Percentiles rank a stretch among this genome's conserved stretches.
Evolutionary conservation across 2,888 invertebrate genomes (phyloP).

Genomic region (Frankliniella intonsa): DNA sequence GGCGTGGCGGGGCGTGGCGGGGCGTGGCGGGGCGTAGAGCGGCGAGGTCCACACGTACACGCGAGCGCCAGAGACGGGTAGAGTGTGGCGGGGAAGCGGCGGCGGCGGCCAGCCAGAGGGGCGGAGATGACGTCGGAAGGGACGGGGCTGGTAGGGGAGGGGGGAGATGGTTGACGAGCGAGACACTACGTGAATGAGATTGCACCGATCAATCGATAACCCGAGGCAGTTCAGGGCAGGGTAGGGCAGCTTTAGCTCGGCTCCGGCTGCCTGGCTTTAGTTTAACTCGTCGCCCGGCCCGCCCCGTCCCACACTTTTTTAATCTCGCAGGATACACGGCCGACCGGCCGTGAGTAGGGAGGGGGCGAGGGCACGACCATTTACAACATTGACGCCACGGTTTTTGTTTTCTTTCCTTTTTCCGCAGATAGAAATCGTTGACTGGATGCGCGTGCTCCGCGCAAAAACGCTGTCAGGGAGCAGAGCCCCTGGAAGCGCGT

Average conservation of each 20-base stretch:
- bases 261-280: background rate
- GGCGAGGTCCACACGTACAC: background rate
- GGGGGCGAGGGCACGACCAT: too few relatives aligned
- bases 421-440: too few relatives aligned
- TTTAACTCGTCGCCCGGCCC: background rate
- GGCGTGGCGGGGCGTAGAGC: background rate
- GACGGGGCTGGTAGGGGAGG: background rate
- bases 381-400: too few relatives aligned
- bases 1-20: background rate
- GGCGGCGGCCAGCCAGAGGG: too few relatives aligned
- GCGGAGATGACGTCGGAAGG: too few relatives aligned
- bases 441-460: too few relatives aligned
- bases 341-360: too few relatives aligned
- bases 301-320: background rate
- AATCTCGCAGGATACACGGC: too few relatives aligned
- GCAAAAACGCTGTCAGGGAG: too few relatives aligned
- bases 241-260: background rate
- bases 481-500: too few relatives aligned
- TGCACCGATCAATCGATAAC: constrained; percentile 11
- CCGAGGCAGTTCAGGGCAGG: background rate
- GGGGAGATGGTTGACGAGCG: background rate
- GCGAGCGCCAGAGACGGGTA: background rate
- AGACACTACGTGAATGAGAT: constrained; percentile 5
- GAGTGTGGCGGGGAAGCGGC: background rate
- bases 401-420: too few relatives aligned